Evolutionary conservation across 2,797 vertebrate genomes (phyloP).

Genomic region (Ctenosaura bakeri): DNA sequence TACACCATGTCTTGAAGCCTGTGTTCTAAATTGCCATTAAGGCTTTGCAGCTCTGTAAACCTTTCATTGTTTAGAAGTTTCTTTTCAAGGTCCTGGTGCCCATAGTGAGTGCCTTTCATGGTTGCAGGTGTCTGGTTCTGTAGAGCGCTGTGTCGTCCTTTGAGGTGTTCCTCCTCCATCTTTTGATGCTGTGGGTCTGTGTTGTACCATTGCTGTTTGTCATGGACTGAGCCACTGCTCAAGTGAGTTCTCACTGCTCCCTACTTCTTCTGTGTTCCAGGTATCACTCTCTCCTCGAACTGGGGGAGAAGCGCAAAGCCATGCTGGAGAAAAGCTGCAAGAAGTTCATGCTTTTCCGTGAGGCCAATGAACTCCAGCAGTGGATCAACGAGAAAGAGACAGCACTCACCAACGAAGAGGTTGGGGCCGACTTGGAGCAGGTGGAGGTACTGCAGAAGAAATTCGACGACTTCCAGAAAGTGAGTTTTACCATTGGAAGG

Average conservation of each 20-base stretch:
- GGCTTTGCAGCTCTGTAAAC: conserved; percentile 37
- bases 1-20: neutral
- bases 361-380: conserved; percentile 96
- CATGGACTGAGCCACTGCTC: neutral
- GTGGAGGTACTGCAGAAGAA: conserved; percentile 99
- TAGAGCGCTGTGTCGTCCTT: neutral
- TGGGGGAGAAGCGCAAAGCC: conserved; percentile 96
- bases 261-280: conserved; percentile 74
- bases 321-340: conserved; percentile 99
- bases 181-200: neutral
- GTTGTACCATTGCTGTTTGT: neutral
- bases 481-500: conserved; percentile 52
- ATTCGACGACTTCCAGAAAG: conserved; percentile 99
- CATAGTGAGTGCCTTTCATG: fast-evolving
- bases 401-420: conserved; percentile 92
- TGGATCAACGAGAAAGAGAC: conserved; percentile 99
- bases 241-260: neutral
- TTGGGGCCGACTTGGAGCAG: conserved; percentile 96
- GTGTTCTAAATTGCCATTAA: neutral
- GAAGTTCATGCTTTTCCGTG: conserved; percentile 99
- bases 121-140: neutral
- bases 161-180: neutral
- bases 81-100: conserved; percentile 24
- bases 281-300: conserved; percentile 92
- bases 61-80: conserved; percentile 33